Conservation (phyloP, 2,888 invertebrate species). For the Machimus rusticus region DNA sequence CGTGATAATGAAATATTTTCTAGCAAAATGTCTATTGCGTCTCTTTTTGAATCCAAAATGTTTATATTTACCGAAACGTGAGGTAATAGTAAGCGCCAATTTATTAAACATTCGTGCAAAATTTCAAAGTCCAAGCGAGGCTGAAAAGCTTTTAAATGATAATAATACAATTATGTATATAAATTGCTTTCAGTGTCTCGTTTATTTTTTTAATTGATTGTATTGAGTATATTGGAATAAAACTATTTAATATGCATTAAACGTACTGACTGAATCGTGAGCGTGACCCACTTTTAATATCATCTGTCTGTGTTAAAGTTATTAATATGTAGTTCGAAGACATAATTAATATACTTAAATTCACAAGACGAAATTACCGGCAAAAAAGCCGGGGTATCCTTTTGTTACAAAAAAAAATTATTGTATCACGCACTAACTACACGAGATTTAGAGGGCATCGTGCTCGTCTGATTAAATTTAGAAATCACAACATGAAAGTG, state of each 20-base stretch:
- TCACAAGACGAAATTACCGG: neutral
- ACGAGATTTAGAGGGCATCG: neutral
- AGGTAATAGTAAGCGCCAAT: neutral
- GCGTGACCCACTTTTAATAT: neutral
- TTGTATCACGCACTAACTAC: neutral
- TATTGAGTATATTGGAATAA: neutral
- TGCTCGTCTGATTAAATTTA: neutral
- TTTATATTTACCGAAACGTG: neutral
- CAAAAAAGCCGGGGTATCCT: neutral
- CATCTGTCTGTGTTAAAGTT: neutral
- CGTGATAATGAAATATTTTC: neutral
- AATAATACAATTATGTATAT: neutral
- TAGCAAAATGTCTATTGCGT: neutral
- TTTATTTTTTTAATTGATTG: neutral
- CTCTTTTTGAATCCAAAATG: neutral
- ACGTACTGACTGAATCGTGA: neutral
- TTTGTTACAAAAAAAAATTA: neutral
- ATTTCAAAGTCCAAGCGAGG: neutral
- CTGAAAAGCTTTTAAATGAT: neutral
- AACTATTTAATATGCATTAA: neutral
- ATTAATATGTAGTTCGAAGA: neutral
- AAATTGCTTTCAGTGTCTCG: neutral
- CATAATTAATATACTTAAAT: neutral
- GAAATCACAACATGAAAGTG: neutral
- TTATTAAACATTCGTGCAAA: neutral